Conservation (phyloP, 1,140 invertebrate genomes). For the Formica exsecta region DNA sequence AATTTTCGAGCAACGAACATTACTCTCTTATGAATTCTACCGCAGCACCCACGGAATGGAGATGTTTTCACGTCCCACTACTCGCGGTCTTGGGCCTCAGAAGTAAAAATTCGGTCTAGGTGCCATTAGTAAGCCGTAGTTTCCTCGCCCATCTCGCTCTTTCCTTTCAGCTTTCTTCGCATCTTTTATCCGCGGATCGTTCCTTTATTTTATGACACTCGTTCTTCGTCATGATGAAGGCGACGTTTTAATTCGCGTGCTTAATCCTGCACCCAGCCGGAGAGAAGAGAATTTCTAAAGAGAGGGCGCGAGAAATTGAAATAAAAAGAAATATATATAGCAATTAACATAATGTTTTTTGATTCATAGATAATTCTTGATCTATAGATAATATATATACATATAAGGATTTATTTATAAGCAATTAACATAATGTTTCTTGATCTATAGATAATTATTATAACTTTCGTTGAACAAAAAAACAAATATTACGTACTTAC, state of each 20-base stretch:
- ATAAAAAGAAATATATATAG: neutral
- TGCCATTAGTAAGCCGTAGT: constrained; percentile 68
- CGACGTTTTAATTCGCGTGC: constrained; percentile 32
- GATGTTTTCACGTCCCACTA: constrained; percentile 75
- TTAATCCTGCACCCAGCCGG: neutral
- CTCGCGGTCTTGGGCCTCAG: constrained; percentile 25
- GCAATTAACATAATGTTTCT: neutral
- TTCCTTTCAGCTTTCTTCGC: constrained; percentile 61
- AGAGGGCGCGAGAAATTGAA: neutral
- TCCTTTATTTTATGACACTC: constrained; percentile 18
- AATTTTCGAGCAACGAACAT: constrained; percentile 79
- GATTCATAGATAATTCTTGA: neutral
- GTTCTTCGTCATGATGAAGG: constrained; percentile 13
- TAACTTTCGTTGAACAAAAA: neutral
- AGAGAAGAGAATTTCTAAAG: neutral
- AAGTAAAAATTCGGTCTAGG: constrained; percentile 42
- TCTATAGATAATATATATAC: neutral
- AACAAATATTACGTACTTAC: neutral
- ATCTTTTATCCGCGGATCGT: constrained; percentile 33
- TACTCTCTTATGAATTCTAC: constrained; percentile 80
- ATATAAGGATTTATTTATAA: too few species aligned
- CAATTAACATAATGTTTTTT: neutral
- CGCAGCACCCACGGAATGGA: constrained; percentile 71
- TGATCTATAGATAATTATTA: neutral
- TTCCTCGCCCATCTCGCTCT: constrained; percentile 45